Evolutionary conservation across 2,888 invertebrate genomes (phyloP), one percentile per base, ranked within the genome.

Genomic region (Drosophila hamatofila): DNA sequence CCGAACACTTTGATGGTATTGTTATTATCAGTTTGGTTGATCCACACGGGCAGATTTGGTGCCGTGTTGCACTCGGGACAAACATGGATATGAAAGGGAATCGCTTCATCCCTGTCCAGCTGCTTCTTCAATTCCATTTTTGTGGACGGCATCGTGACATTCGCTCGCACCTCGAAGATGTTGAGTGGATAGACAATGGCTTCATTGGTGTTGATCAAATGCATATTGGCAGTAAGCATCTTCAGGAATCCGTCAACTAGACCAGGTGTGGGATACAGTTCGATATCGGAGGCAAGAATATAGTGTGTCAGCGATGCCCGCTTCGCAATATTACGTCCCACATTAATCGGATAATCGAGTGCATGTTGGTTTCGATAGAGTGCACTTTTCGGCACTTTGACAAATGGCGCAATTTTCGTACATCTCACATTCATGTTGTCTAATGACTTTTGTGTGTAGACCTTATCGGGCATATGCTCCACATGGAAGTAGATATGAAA

Each of bases 261-360:
- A 75, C 95, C 94, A 5, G 96, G 95, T 92, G 95, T 96, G 54
- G 97, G 97, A 92, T 97, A 97, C 39, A 97, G 94, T 92, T 97
- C 97, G 80, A 97, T 96, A 91, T 97, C 97, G 52, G 96, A 96
- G 11, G 97, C 95, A 49, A 97, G 94, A 25, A 97, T 94, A 91
- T 94, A 97, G 90, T 96, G 95, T 0, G 97, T 97, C 44, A 95
- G 94, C 0, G 96, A 96, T 27, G 95, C 94, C 77, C 96, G 96
- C 23, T 97, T 94, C 0, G 97, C 97, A 7, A 97, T 94, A 92
- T 97, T 97, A 27, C 97, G 94, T 0, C 96, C 97, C 7, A 97
- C 96, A 92, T 97, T 97, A 60, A 97, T 96, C 0, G 97, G 97
- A 91, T 97, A 97, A 9, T 96, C 92, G 5, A 97, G 93, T 80